Base-by-base conservation (phyloP, 2,888 invertebrate species). In the Lasioglossum calceatum region DNA sequence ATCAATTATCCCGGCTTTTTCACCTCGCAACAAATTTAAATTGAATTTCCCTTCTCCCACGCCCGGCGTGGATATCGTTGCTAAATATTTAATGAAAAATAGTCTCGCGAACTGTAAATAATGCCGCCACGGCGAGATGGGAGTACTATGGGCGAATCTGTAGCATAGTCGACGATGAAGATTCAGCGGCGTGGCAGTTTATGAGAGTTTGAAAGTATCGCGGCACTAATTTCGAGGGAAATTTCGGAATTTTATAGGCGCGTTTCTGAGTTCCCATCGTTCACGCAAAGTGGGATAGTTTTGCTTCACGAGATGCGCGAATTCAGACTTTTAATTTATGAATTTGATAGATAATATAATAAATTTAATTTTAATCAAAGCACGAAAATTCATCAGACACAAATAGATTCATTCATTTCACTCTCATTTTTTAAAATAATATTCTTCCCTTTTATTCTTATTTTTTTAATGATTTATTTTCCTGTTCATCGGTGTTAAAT, bases 51-150 rank as follows among this genome's bases (percentile, higher is more conserved):
- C 2, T 39, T 71, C n/a, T 14, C 1, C 10, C 1, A 10, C 23
- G 32, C 2, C 12, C 70, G 4, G 42, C 23, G 39, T 23, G 23
- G 1, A 42, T 10, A 39, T 12, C 12, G 23, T 71, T 23, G 70
- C 19, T 71, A 42, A 71, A 71, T 71, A 71, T 71, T 71, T 71
- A 42, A 42, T n/a, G 42, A n/a, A n/a, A 71, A 42, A 71, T 39
- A 12, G 23, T 10, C 70, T 42, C 39, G 39, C 42, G n/a, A 44
- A 23, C 70, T 12, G 42, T n/a, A 14, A 42, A 71, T 42, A 71
- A 71, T n/a, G 70, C 14, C 4, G 39, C 23, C 4, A n/a, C n/a
- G 39, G 12, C 23, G 42, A 71, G n/a, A 71, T 42, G 70, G n/a
- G 39, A n/a, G n/a, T n/a, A 2, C n/a, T 2, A 7, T 5, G 42